Base-by-base conservation (phyloP, 2,797 vertebrate genomes). In the Melanotaenia boesemani region DNA sequence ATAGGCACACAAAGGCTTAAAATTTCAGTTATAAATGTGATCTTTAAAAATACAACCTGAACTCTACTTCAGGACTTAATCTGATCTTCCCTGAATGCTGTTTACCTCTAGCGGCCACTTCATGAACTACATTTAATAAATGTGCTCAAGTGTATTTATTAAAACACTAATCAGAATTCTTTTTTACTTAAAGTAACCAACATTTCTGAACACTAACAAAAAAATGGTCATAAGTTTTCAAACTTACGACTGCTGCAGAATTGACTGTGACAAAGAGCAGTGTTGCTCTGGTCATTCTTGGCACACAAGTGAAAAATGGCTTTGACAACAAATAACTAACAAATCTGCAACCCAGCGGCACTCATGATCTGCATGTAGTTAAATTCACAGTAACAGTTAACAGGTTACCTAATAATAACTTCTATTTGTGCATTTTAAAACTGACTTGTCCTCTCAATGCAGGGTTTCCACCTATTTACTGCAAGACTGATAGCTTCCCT, bases 381-480 rank as follows among this genome's bases (percentile, higher is more conserved):
- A 54, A 61, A 48, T 69, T 78, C 60, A 71, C 55, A 63, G 61
- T 48, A 18, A 18, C 41, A 6, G 16, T 44, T 41, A 41, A 13
- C 13, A 16, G 16, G 41, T 55, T 22, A 77, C 60, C 81, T 84
- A 81, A 84, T 81, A 68, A 9, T 20, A 63, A 60, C 44, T 44
- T 84, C 81, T 72, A 75, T 80, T 63, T 76, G 75, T 71, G 79
- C 52, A 24, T 26, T 81, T 74, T 88, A 75, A 68, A 76, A 67
- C 59, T 32, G 58, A 67, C 44, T 7, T 26, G 58, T 88, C 84
- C 60, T 74, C 66, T 76, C 30, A 24, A 8, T 66, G 61, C 26
- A 30, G 15, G 26, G 13, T 55, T 24, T 55, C 12, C 11, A 16
- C 46, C 48, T 20, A 22, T n/a, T 9, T 52, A 52, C 12, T 15